These are phyloP conservation scores for Microdon myrmicae DNA, from an alignment of 2,888 invertebrate genomes.

Conservation along the genomic window DNA sequence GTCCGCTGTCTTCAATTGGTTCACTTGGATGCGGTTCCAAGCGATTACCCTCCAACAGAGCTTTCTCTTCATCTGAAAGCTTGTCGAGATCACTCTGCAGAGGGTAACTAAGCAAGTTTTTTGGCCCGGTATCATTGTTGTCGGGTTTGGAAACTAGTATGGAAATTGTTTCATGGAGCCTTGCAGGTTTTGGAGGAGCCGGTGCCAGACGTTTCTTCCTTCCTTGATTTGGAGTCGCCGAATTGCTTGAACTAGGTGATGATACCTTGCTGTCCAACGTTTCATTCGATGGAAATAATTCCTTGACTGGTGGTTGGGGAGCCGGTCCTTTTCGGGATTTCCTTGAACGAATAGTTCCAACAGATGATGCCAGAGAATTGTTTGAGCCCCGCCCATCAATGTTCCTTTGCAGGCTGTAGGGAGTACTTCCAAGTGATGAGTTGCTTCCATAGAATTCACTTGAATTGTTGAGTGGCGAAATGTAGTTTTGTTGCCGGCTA, in stretches of 20 bases:
- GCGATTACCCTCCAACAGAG: slow-evolving; percentile 60
- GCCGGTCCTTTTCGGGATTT: slow-evolving; percentile 60
- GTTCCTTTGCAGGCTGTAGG: slow-evolving; percentile 56
- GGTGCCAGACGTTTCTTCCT: slow-evolving; percentile 77
- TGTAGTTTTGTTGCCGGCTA: slow-evolving; percentile 50
- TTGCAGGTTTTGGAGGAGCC: slow-evolving; percentile 59
- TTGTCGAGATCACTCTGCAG: slow-evolving; percentile 60
- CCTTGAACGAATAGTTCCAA: slow-evolving; percentile 58
- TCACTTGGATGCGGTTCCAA: slow-evolving; percentile 25
- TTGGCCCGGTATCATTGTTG: slow-evolving; percentile 53
- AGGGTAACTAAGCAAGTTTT: slow-evolving; percentile 60
- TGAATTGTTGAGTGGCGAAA: slow-evolving; percentile 55
- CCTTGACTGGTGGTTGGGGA: slow-evolving; percentile 58
- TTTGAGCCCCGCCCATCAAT: slow-evolving; percentile 58
- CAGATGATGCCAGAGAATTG: slow-evolving; percentile 58
- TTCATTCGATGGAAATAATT: slow-evolving; percentile 54
- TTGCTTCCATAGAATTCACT: slow-evolving; percentile 59
- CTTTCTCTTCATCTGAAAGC: slow-evolving; percentile 61
- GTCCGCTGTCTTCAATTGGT: slow-evolving; percentile 5
- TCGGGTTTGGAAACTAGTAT: slow-evolving; percentile 35
- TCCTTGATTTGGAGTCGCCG: slow-evolving; percentile 65
- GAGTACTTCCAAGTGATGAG: slow-evolving; percentile 55
- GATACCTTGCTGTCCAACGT: slow-evolving; percentile 55
- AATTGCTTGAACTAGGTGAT: slow-evolving; percentile 58
- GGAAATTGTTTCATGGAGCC: slow-evolving; percentile 38